Conservation (phyloP, 2,113 vertebrate genomes). For the Pygoscelis antarcticus region DNA sequence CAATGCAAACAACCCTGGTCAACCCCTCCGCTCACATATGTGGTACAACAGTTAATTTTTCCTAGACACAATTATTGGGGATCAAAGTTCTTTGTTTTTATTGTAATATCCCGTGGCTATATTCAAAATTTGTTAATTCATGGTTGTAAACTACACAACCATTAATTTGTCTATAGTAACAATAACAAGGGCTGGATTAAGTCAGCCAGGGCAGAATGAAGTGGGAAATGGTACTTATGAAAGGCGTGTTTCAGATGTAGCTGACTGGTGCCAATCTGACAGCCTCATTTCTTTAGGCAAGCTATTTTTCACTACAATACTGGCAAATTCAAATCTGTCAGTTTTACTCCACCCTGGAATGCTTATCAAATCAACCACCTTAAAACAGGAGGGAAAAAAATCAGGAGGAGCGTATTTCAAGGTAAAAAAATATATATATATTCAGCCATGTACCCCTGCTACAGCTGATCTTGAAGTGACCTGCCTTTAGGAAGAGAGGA, state of each 20-base stretch:
- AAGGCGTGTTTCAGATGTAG: neutral
- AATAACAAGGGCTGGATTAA: neutral
- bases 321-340: neutral
- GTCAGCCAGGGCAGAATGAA: neutral
- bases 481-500: neutral
- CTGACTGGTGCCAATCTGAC: neutral
- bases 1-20: neutral
- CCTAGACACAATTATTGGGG: neutral
- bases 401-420: neutral
- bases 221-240: neutral
- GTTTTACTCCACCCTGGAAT: neutral
- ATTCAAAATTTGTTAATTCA: neutral
- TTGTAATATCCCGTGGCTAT: neutral
- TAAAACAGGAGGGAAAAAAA: neutral
- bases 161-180: neutral
- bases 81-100: neutral
- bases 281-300: neutral
- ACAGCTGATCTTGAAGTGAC: neutral
- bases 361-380: neutral
- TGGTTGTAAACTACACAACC: neutral
- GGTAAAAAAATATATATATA: neutral
- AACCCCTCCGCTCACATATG: accelerated
- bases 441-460: accelerated
- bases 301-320: neutral
- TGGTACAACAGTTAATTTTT: neutral